These are phyloP conservation scores for Aythya baeri DNA, from an alignment of 2,113 vertebrate species.

Conservation along the genomic window DNA sequence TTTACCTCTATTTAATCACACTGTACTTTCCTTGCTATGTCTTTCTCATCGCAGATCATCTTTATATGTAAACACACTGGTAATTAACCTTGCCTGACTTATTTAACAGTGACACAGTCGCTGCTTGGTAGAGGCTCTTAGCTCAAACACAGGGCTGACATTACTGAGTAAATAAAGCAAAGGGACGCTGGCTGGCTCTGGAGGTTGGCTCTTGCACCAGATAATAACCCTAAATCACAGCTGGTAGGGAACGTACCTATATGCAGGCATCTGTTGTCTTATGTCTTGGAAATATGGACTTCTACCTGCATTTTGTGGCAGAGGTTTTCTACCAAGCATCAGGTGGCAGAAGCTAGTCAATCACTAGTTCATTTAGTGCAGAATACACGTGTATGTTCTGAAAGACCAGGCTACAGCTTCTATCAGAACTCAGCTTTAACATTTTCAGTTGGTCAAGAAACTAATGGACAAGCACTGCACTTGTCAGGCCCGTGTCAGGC, in stretches of 20 bases:
- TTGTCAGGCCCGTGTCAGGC: not conserved
- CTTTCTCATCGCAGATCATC: not conserved
- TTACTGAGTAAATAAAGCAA: not conserved
- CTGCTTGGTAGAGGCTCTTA: not conserved
- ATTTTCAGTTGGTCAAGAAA: not conserved
- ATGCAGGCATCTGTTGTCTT: not conserved
- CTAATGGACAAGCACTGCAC: not conserved
- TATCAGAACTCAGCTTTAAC: not conserved
- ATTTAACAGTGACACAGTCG: not conserved
- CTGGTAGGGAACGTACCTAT: not conserved
- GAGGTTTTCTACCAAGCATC: not conserved
- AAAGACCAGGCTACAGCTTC: not conserved
- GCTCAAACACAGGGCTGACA: not conserved
- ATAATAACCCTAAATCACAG: not conserved
- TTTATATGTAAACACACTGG: not conserved
- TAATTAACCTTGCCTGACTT: constrained; percentile 19
- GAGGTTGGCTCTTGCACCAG: not conserved
- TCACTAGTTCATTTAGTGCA: not conserved
- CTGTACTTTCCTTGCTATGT: not conserved
- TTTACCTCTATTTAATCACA: not conserved
- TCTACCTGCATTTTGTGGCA: not conserved
- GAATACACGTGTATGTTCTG: not conserved
- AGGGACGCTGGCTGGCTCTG: not conserved
- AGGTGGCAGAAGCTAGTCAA: not conserved
- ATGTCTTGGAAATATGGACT: not conserved